A percentile compares a stretch with the other conserved stretches of the same genome.
phyloP scores from a whole-genome alignment of 2,797 vertebrate genomes.

The Halcyon badia region DNA sequence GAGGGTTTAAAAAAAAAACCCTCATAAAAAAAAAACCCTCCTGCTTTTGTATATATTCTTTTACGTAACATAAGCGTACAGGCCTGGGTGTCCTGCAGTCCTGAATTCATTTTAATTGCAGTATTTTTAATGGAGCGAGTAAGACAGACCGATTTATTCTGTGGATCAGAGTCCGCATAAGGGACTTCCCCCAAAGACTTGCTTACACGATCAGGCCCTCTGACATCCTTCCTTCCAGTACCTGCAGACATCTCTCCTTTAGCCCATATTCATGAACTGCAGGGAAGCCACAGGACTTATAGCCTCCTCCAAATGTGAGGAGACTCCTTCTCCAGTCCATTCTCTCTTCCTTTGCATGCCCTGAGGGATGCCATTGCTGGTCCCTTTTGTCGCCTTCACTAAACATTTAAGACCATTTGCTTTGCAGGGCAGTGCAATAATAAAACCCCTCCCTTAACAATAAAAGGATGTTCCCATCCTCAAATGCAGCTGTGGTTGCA shows the following conservation, averaged over 20 bases:
- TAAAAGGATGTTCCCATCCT: neutral
- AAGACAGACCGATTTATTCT: neutral
- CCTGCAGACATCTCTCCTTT: neutral
- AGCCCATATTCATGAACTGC: accelerated
- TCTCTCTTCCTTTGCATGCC: neutral
- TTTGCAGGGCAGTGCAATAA: neutral
- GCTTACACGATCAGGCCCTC: neutral
- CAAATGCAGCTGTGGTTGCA: neutral
- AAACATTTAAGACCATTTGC: neutral
- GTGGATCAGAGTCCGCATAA: neutral
- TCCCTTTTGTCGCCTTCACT: neutral
- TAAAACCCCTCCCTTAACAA: neutral
- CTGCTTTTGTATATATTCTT: neutral
- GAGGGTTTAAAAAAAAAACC: neutral
- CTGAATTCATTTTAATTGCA: neutral
- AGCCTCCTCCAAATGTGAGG: neutral
- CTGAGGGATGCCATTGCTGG: too few species aligned
- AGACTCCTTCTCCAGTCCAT: accelerated
- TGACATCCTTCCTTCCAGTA: neutral
- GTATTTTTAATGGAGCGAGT: neutral
- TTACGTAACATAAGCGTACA: neutral
- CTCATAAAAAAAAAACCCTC: neutral
- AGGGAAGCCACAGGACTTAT: neutral
- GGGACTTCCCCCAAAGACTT: neutral
- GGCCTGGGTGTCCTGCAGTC: neutral